A percentile compares a stretch with the other conserved stretches of the same genome.
Evolutionary conservation across 1,140 invertebrate species (phyloP).

Genomic region (Drosophila ironensis): DNA sequence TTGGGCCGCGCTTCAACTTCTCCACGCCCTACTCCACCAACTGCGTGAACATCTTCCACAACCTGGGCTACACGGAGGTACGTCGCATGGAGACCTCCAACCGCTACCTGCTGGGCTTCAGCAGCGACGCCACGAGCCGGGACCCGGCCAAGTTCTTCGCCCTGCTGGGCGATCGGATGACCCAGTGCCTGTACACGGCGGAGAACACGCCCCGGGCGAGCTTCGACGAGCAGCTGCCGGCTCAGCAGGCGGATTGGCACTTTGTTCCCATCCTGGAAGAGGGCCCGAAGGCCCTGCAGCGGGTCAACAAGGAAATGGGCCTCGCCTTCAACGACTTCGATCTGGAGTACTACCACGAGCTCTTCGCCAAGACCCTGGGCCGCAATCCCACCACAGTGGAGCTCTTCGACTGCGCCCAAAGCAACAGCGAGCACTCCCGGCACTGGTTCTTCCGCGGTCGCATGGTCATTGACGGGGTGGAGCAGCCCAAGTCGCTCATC

Average conservation of each 20-base stretch:
- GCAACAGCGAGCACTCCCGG: constrained; percentile 96
- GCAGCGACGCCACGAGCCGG: constrained; percentile 57
- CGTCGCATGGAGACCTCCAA: constrained; percentile 91
- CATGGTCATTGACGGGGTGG: constrained; percentile 92
- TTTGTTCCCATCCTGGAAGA: constrained; percentile 90
- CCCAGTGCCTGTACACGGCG: constrained; percentile 87
- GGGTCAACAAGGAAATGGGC: constrained; percentile 91
- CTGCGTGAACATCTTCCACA: constrained; percentile 95
- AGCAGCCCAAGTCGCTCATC: constrained; percentile 91
- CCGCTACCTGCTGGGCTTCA: constrained; percentile 88
- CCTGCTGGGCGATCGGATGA: constrained; percentile 91
- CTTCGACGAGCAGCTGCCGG: constrained; percentile 86
- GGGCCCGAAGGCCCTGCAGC: constrained; percentile 90
- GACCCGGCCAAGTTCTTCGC: constrained; percentile 84
- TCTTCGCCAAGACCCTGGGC: constrained; percentile 91
- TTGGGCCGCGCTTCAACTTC: constrained; percentile 93
- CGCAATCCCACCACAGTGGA: constrained; percentile 98
- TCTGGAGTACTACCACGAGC: constrained; percentile 91
- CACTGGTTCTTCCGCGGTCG: constrained; percentile 97
- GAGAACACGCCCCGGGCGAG: constrained; percentile 88
- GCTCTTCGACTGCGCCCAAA: constrained; percentile 99
- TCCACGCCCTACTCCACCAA: constrained; percentile 97
- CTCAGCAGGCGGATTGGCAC: constrained; percentile 88
- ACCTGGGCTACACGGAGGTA: constrained; percentile 89
- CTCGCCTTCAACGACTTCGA: constrained; percentile 95